phyloP scores from a whole-genome alignment of 2,797 vertebrate genomes.

The Australoheros facetus region DNA sequence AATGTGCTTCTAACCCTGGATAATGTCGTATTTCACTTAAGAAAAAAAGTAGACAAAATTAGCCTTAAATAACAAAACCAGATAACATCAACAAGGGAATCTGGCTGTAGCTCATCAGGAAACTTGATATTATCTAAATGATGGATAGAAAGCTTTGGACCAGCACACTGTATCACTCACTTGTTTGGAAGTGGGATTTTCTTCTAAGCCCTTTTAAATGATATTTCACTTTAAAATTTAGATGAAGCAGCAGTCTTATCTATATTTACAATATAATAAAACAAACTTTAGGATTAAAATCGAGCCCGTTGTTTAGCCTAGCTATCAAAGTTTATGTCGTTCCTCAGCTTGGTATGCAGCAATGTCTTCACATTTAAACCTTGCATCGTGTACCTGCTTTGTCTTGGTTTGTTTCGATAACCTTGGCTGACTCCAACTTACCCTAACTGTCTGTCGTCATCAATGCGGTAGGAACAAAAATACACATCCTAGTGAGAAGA shows the following conservation, averaged over 20 bases:
- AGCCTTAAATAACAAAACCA: neutral
- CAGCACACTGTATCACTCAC: neutral
- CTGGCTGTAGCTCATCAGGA: neutral
- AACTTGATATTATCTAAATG: neutral
- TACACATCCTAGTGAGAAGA: conserved; percentile 8
- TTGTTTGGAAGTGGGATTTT: neutral
- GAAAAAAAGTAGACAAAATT: neutral
- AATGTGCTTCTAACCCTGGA: neutral
- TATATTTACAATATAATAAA: neutral
- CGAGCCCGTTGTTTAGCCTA: neutral
- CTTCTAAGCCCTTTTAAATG: neutral
- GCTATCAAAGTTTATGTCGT: neutral
- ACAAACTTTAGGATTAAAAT: conserved; percentile 6
- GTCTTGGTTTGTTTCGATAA: conserved; percentile 25
- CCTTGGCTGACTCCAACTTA: conserved; percentile 11
- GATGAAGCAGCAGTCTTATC: neutral
- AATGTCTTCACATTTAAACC: conserved; percentile 8
- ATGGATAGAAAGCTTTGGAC: neutral
- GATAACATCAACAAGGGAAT: neutral
- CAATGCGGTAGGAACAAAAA: neutral
- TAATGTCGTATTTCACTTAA: neutral
- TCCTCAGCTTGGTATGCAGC: neutral
- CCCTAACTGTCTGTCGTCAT: neutral
- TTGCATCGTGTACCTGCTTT: conserved; percentile 14
- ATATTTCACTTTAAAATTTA: neutral